Conservation (phyloP, 2,113 vertebrate species). For the Penelope pileata region DNA sequence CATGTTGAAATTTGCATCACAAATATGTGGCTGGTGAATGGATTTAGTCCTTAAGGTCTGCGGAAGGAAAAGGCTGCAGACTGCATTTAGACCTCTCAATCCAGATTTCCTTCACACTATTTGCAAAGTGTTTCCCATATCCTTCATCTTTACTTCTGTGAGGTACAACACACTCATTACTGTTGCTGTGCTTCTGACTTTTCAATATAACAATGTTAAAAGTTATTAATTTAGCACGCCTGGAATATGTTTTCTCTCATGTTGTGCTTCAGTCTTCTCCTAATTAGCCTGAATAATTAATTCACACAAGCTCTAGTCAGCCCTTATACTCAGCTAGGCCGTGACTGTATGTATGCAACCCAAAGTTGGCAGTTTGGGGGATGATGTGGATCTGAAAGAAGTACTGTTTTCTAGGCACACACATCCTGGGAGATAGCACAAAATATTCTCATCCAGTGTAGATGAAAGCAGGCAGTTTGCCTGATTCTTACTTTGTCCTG, state of each 20-base stretch:
- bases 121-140: not conserved
- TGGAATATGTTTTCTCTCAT: conserved; percentile 7
- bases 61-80: not conserved
- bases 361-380: not conserved
- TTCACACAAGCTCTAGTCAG: not conserved
- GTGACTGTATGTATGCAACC: not conserved
- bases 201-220: not conserved
- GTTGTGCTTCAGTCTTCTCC: conserved; percentile 3
- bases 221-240: conserved; percentile 8
- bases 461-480: not conserved
- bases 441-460: rapidly evolving
- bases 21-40: not conserved
- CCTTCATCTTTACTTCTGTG: not conserved
- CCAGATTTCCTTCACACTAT: not conserved
- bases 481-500: not conserved
- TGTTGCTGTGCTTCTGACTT: conserved; percentile 1
- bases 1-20: not conserved
- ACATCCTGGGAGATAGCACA: not conserved
- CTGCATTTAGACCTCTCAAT: not conserved
- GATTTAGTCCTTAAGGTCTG: not conserved
- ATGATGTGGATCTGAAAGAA: not conserved
- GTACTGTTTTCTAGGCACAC: not conserved
- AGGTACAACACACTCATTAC: not conserved
- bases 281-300: conserved; percentile 38
- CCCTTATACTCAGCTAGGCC: not conserved